phyloP scores from a whole-genome alignment of 2,113 vertebrate genomes.

The Tauraco erythrolophus region DNA sequence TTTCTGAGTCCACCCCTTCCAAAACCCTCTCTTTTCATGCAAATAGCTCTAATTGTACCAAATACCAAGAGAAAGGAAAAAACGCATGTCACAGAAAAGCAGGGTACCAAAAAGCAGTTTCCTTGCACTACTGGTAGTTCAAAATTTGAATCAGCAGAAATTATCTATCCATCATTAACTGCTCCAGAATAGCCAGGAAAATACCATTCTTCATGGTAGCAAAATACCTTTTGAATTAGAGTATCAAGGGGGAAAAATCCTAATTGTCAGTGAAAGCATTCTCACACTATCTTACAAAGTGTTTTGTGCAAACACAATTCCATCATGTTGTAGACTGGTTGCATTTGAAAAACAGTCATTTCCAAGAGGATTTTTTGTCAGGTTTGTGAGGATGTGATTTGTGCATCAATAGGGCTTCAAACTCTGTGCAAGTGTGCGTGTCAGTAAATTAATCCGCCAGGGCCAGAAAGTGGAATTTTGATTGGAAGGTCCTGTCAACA shows the following conservation, averaged over 20 bases:
- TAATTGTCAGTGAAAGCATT: background rate
- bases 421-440: background rate
- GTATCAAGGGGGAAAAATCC: fast-evolving
- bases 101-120: background rate
- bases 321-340: background rate
- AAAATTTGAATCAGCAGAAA: background rate
- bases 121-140: background rate
- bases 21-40: slow-evolving; percentile 13
- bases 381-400: slow-evolving; percentile 18
- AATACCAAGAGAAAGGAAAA: background rate
- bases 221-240: background rate
- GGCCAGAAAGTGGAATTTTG: slow-evolving; percentile 43
- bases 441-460: slow-evolving; percentile 9
- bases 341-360: background rate
- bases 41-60: slow-evolving; percentile 37
- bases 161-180: background rate
- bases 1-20: slow-evolving; percentile 22
- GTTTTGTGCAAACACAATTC: background rate
- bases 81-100: background rate
- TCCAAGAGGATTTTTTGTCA: background rate
- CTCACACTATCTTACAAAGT: background rate
- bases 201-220: background rate
- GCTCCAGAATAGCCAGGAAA: background rate
- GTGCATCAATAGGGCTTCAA: slow-evolving; percentile 5
- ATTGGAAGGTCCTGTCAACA: slow-evolving; percentile 60